Evolutionary conservation across 2,888 invertebrate species (phyloP).

Genomic region (Sicus ferrugineus): DNA sequence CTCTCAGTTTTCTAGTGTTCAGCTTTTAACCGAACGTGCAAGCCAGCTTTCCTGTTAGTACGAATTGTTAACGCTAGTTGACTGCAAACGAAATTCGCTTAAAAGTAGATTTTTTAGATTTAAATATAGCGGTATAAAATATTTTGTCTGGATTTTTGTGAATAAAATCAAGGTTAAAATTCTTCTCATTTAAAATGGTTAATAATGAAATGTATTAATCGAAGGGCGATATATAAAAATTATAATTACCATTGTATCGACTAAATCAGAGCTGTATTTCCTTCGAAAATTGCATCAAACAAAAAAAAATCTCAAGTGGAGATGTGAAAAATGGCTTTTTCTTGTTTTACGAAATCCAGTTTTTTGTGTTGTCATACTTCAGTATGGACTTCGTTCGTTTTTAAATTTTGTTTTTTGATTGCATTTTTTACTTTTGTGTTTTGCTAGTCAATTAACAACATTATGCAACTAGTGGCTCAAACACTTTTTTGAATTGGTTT

Average conservation of each 20-base stretch:
- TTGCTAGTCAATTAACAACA: too few species aligned
- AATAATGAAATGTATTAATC: neutral
- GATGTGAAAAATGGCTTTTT: neutral
- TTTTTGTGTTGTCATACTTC: too few species aligned
- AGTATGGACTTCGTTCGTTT: too few species aligned
- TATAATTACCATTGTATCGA: neutral
- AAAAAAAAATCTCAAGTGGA: neutral
- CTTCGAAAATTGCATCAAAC: neutral
- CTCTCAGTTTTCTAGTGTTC: neutral
- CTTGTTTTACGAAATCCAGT: too few species aligned
- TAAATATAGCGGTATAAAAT: neutral
- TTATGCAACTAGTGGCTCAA: too few species aligned
- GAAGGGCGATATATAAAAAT: neutral
- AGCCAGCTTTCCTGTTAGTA: constrained; percentile 9
- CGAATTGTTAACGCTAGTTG: constrained; percentile 14
- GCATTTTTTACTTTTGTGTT: too few species aligned
- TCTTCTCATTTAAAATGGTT: too few species aligned
- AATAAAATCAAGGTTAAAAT: neutral
- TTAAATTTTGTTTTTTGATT: too few species aligned
- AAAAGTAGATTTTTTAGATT: too few species aligned
- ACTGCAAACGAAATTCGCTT: neutral
- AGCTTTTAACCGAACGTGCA: constrained; percentile 6
- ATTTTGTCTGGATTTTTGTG: neutral
- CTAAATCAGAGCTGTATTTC: neutral
- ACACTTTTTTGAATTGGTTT: too few species aligned